Base-by-base conservation (phyloP, 2,888 invertebrate species). In the Acrobasis repandana region DNA sequence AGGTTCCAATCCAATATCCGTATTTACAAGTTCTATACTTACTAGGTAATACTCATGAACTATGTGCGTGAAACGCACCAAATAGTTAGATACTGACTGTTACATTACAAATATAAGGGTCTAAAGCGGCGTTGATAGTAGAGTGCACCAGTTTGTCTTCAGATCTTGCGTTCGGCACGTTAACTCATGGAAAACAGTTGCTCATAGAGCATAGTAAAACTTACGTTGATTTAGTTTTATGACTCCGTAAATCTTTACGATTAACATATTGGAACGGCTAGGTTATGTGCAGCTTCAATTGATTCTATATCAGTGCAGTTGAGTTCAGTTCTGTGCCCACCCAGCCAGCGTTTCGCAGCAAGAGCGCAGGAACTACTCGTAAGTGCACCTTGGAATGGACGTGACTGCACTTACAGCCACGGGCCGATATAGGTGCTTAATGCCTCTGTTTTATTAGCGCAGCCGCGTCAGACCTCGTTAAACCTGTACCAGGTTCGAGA, bases 131-230 rank as follows among this genome's bases (percentile, higher is more conserved):
- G 54, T 18, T 54, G 16, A 18, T 5, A 18, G 15, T 16, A 38
- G 54, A 54, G 43, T 14, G 1, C 15, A 43, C 16, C 54, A 51
- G 0, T 34, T 15, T 36, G 52, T n/a, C 20, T 54, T 54, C 10
- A 43, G 54, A 54, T 54, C 38, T 54, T 38, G 38, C 11, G 81
- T 86, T 86, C 82, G 72, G 72, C 69, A 73, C 68, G 75, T 85
- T 86, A 84, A 84, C 75, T 77, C 72, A 71, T 69, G 72, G 79
- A 79, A 86, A 85, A 86, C 85, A 87, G 73, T 56, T 48, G 48
- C 66, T 60, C 63, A 71, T 66, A 69, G 65, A 64, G 58, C 65
- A 57, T 68, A 69, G 72, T 75, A 65, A 70, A 70, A 69, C 68
- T 68, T 68, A 54, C 38, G 18, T 54, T 65, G 70, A 69, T 75